Conservation (phyloP, 1,140 invertebrate species). For the Rhizoglyphus robini region DNA sequence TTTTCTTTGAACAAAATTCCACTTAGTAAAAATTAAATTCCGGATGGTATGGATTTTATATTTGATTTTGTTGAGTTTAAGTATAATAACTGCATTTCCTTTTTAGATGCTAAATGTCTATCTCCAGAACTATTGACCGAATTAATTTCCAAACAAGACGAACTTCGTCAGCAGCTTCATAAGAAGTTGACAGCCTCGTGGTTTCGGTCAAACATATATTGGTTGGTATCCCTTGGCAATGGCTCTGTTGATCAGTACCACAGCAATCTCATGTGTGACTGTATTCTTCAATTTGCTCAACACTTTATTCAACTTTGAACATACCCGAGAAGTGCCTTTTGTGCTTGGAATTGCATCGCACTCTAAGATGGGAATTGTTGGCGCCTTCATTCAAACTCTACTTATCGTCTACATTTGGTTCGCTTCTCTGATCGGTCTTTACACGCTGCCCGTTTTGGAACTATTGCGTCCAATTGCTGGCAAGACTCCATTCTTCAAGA, state of each 20-base stretch:
- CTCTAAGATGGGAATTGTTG: too few relatives aligned
- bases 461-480: conserved; percentile 54
- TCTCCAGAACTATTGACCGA: background rate
- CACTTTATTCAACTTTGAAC: conserved; percentile 58
- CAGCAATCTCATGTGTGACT: conserved; percentile 59
- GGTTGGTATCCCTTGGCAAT: conserved; percentile 57
- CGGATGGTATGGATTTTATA: background rate
- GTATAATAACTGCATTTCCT: background rate
- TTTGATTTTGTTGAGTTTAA: too few relatives aligned
- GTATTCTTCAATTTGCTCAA: conserved; percentile 82
- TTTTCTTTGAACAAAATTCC: background rate
- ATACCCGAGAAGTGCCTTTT: conserved; percentile 41
- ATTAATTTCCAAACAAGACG: background rate
- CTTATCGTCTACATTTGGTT: conserved; percentile 84
- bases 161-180: too few relatives aligned
- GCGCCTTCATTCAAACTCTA: too few relatives aligned
- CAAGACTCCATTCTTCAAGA: too few relatives aligned
- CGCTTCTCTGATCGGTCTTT: conserved; percentile 83
- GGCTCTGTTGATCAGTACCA: conserved; percentile 68
- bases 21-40: background rate
- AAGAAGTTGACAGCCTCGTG: conserved; percentile 1
- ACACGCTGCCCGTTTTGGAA: conserved; percentile 60
- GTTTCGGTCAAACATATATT: background rate
- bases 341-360: conserved; percentile 76
- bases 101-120: background rate